Conservation (phyloP, 2,113 vertebrate species). For the Nettapus auritus region DNA sequence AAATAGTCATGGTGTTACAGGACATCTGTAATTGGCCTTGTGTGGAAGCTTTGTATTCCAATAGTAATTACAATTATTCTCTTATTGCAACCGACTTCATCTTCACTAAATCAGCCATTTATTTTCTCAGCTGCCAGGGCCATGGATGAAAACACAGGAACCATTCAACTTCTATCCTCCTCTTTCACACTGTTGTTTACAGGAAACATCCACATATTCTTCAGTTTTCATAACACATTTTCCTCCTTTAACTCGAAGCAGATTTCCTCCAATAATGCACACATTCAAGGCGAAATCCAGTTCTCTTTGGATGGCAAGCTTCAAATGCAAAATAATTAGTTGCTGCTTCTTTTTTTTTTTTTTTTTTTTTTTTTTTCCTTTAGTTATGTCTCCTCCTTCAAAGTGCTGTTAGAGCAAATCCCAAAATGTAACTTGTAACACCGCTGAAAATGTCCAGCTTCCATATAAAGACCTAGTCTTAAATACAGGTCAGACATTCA, state of each 20-base stretch:
- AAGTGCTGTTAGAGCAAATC: neutral
- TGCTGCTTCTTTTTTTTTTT: neutral
- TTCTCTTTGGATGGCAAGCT: neutral
- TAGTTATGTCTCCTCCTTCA: neutral
- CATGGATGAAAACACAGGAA: neutral
- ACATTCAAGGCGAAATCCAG: constrained; percentile 8
- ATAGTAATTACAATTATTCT: constrained; percentile 23
- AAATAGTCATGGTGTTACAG: neutral
- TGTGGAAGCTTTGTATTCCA: constrained; percentile 18
- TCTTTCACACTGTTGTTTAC: neutral
- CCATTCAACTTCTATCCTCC: neutral
- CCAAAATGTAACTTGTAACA: neutral
- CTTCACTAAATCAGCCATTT: constrained; percentile 28
- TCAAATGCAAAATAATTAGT: neutral
- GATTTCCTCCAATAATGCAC: neutral
- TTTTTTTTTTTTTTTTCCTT: neutral
- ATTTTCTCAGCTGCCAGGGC: constrained; percentile 37
- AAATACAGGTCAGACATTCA: neutral
- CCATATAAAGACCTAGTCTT: neutral
- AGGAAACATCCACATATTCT: neutral
- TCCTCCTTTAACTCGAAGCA: neutral
- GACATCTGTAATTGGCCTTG: constrained; percentile 22
- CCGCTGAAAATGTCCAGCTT: neutral
- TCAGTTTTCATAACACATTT: neutral
- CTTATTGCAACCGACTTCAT: neutral